phyloP scores from a whole-genome alignment of 2,113 vertebrate species.

The Notechis scutatus region DNA sequence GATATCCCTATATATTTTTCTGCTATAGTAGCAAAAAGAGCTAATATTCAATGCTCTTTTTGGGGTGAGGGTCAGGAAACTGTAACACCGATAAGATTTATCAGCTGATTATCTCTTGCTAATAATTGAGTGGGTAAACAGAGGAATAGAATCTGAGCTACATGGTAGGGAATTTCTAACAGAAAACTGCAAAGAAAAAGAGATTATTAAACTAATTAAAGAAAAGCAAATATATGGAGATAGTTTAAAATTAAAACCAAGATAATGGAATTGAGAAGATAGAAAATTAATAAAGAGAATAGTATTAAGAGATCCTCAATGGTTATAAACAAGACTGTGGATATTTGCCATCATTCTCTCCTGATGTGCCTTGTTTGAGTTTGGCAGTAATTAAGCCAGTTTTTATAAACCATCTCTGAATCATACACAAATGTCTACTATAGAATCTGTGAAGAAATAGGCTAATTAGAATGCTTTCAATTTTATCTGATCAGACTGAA shows the following conservation, averaged over 20 bases:
- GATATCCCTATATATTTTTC: neutral
- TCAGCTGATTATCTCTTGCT: neutral
- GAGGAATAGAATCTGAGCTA: neutral
- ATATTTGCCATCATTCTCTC: neutral
- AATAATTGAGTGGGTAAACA: neutral
- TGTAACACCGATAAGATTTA: neutral
- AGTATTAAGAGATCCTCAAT: neutral
- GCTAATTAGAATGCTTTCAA: neutral
- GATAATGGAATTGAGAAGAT: neutral
- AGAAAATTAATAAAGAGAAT: neutral
- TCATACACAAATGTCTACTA: neutral
- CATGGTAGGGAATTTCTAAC: neutral
- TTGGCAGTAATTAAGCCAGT: neutral
- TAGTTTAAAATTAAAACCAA: neutral
- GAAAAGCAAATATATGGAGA: neutral
- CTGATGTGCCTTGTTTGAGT: neutral
- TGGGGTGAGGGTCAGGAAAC: neutral
- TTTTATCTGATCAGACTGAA: neutral
- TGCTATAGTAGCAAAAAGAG: neutral
- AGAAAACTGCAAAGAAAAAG: neutral
- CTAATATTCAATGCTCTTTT: neutral
- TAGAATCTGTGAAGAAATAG: neutral
- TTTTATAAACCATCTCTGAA: neutral
- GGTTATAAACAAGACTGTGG: neutral
- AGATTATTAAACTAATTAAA: neutral